Evolutionary conservation across 2,113 vertebrate genomes (phyloP).

Genomic region (Ardeotis arabs): DNA sequence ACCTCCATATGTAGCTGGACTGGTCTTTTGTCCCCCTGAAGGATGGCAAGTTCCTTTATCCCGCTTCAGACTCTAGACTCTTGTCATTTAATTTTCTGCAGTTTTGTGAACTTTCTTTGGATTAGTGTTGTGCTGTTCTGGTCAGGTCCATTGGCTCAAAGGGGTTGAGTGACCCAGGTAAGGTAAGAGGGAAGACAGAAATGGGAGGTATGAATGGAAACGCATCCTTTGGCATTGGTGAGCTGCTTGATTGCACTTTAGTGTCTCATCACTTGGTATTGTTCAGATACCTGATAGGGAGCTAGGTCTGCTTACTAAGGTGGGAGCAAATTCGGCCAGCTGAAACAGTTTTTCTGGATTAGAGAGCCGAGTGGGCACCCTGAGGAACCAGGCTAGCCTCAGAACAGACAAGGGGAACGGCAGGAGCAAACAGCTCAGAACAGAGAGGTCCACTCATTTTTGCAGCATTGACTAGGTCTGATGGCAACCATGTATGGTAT

Average conservation of each 20-base stretch:
- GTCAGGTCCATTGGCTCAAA: neutral
- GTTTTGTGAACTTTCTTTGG: neutral
- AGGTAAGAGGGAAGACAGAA: neutral
- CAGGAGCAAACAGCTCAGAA: neutral
- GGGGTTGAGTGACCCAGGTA: neutral
- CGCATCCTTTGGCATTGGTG: neutral
- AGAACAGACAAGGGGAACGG: neutral
- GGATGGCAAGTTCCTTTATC: neutral
- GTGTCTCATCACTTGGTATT: neutral
- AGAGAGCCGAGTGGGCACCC: neutral
- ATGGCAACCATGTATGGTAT: accelerated
- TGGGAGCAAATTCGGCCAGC: neutral
- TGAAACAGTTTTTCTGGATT: neutral
- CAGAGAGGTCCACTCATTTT: neutral
- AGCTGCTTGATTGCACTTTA: neutral
- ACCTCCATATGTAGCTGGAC: neutral
- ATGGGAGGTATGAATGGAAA: neutral
- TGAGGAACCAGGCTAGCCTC: neutral
- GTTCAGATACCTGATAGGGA: neutral
- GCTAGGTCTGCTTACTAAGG: neutral
- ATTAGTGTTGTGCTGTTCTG: neutral
- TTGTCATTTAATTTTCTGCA: neutral
- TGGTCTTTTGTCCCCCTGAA: neutral
- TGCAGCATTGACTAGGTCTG: neutral
- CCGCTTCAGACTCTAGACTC: neutral